These are phyloP conservation scores for Catocala fraxini DNA, from an alignment of 2,888 invertebrate genomes.

Conservation along the genomic window DNA sequence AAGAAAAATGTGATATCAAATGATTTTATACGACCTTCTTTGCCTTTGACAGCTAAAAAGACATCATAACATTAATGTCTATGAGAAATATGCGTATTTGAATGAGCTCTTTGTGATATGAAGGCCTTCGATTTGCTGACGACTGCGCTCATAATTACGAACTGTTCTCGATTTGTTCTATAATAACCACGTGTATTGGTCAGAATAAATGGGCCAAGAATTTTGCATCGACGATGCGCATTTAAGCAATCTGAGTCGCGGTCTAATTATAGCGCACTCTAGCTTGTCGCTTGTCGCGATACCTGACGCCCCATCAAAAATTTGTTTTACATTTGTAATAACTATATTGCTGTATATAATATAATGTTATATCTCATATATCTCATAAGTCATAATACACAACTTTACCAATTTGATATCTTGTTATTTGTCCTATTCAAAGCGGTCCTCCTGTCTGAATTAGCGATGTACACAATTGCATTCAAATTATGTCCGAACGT, in stretches of 20 bases:
- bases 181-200: slow-evolving; percentile 52
- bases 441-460: too few species aligned
- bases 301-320: slow-evolving; percentile 62
- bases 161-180: slow-evolving; percentile 42
- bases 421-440: too few species aligned
- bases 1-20: slow-evolving; percentile 11
- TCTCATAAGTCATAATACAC: too few species aligned
- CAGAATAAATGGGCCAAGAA: slow-evolving; percentile 73
- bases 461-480: too few species aligned
- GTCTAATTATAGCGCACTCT: slow-evolving; percentile 72
- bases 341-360: background rate
- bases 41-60: slow-evolving; percentile 8
- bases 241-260: slow-evolving; percentile 71
- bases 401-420: too few species aligned
- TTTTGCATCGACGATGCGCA: slow-evolving; percentile 70
- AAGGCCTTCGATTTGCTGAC: slow-evolving; percentile 18
- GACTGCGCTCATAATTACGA: slow-evolving; percentile 24
- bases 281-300: slow-evolving; percentile 65
- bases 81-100: slow-evolving; percentile 4
- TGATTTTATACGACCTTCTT: slow-evolving; percentile 4
- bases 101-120: slow-evolving; percentile 10
- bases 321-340: slow-evolving; percentile 23
- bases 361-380: too few species aligned
- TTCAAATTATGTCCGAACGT: too few species aligned
- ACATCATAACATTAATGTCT: slow-evolving; percentile 5